Evolutionary conservation across 2,888 invertebrate species (phyloP), one percentile per base, ranked within the genome.

Genomic region (Acronicta aceris): DNA sequence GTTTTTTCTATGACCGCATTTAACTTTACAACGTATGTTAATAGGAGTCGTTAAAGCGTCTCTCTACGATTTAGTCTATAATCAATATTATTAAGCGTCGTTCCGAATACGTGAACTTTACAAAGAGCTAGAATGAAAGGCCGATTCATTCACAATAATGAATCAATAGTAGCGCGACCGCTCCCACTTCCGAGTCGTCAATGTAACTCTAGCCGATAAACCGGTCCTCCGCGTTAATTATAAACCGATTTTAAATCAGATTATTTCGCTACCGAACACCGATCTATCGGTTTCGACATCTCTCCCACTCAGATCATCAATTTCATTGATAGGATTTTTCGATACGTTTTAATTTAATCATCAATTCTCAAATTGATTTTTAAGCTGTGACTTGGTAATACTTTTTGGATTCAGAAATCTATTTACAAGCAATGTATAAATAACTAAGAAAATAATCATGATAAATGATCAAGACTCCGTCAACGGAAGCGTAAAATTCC

Each of bases 81-180:
- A 88, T 88, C 84, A 85, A 85, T 82, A 87, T 84, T 85, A 89
- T 88, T 87, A 89, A 82, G 82, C 74, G 76, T 79, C 82, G 81
- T 85, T 84, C 85, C 79, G 76, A 82, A 81, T 82, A 76, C 79
- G 82, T 83, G 59, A 83, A 87, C 86, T 87, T 84, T 81, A 83
- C 78, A 75, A 75, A 76, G 75, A 80, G 72, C 73, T 71, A 81
- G 83, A 84, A 89, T 87, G 89, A 91, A 93, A 88, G 89, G 82
- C 85, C 90, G 88, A 92, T 92, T 93, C 92, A 94, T 94, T 91
- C 89, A 91, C 90, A 86, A 88, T 92, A 93, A 94, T 90, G 91
- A 92, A 84, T 87, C 85, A 84, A 87, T 87, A 83, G 83, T 74
- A 79, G 80, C 82, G 77, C 79, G 71, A 80, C 84, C 85, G 87